Evolutionary conservation across 2,113 vertebrate genomes (phyloP).

Genomic region (Gobio gobio): DNA sequence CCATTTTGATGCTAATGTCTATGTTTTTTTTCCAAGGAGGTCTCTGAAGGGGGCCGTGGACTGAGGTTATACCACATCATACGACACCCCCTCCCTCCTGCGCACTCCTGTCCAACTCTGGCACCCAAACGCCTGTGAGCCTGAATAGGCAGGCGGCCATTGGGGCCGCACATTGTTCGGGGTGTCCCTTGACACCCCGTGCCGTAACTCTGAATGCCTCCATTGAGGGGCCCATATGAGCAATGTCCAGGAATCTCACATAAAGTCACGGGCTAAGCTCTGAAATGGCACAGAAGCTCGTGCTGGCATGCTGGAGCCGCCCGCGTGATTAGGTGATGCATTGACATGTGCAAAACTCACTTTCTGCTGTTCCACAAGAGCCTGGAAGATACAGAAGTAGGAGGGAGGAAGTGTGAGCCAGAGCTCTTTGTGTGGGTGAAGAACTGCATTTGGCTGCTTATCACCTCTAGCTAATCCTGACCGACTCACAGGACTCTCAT

Average conservation of each 20-base stretch:
- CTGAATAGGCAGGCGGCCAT: conserved; percentile 62
- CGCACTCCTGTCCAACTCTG: conserved; percentile 40
- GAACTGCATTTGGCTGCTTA: background rate
- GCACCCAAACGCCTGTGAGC: conserved; percentile 47
- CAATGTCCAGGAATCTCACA: conserved; percentile 66
- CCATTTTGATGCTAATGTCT: conserved; percentile 77
- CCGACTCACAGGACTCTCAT: conserved; percentile 21
- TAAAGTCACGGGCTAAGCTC: conserved; percentile 3
- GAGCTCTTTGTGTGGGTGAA: conserved; percentile 20
- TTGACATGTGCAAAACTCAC: background rate
- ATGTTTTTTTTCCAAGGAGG: conserved; percentile 65
- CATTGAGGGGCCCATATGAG: conserved; percentile 66
- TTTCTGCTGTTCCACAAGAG: background rate
- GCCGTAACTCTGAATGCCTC: conserved; percentile 66
- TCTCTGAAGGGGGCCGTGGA: conserved; percentile 51
- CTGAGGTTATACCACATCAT: conserved; percentile 45
- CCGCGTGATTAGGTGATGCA: conserved; percentile 7
- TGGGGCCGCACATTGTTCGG: conserved; percentile 60
- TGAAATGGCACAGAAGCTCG: conserved; percentile 33
- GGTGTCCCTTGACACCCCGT: conserved; percentile 49
- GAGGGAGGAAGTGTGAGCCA: conserved; percentile 22
- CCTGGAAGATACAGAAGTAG: conserved; percentile 18
- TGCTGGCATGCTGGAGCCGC: conserved; percentile 12
- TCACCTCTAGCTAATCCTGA: conserved; percentile 35
- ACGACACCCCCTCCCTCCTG: conserved; percentile 27